Conservation (phyloP, 2,113 vertebrate genomes). For the Nyctereutes procyonoides region DNA sequence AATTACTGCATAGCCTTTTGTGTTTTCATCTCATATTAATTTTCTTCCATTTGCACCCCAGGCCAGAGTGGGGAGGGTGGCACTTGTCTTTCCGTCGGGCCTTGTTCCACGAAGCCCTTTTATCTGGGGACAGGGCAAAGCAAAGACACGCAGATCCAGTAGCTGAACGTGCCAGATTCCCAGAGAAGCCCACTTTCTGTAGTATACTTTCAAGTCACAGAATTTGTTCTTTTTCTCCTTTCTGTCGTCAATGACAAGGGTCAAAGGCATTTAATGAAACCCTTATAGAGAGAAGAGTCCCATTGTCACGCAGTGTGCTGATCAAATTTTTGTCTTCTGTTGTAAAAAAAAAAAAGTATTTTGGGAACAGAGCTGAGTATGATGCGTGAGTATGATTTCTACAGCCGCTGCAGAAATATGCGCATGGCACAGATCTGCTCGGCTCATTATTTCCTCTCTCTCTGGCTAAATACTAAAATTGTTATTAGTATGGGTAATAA, state of each 20-base stretch:
- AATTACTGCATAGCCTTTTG: conserved; percentile 21
- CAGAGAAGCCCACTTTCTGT: background rate
- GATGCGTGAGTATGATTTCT: conserved; percentile 51
- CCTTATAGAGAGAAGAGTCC: conserved; percentile 55
- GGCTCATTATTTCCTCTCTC: conserved; percentile 65
- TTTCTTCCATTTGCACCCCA: conserved; percentile 5
- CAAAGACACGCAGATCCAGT: background rate
- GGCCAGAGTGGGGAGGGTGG: background rate
- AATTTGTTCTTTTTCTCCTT: conserved; percentile 55
- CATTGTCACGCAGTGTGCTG: background rate
- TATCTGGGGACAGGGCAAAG: background rate
- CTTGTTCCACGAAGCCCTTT: background rate
- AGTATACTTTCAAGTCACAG: conserved; percentile 23
- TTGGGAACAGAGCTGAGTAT: conserved; percentile 54
- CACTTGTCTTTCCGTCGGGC: background rate
- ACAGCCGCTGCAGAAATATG: conserved; percentile 58
- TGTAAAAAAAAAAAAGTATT: conserved; percentile 72
- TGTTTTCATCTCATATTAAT: background rate
- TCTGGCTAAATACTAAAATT: conserved; percentile 74
- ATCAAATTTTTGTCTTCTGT: conserved; percentile 74
- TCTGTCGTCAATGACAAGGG: conserved; percentile 62
- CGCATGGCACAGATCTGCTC: conserved; percentile 58
- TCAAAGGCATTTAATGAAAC: conserved; percentile 71
- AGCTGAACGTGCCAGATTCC: background rate
- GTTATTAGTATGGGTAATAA: conserved; percentile 64